Evolutionary conservation across 1,140 invertebrate genomes (phyloP).

Genomic region (Tetragonula clypearis): DNA sequence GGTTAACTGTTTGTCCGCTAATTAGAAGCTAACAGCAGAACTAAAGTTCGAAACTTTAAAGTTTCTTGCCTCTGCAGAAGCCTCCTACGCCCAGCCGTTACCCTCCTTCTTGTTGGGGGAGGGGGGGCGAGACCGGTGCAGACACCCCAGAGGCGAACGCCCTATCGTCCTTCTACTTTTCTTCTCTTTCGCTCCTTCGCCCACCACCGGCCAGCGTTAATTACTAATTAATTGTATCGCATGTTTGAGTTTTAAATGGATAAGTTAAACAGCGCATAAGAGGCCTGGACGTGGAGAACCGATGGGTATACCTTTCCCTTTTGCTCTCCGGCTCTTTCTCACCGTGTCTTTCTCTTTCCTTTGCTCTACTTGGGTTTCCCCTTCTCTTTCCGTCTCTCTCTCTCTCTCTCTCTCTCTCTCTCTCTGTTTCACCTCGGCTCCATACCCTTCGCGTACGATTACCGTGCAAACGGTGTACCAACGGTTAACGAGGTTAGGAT

Average conservation of each 20-base stretch:
- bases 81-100: constrained; percentile 64
- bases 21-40: constrained; percentile 81
- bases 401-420: too few relatives aligned
- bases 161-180: constrained; percentile 47
- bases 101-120: constrained; percentile 25
- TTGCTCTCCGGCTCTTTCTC: constrained; percentile 50
- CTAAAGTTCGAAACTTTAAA: constrained; percentile 80
- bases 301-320: constrained; percentile 45
- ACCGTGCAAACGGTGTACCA: constrained; percentile 72
- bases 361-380: constrained; percentile 27
- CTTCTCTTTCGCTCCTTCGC: constrained; percentile 39
- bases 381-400: constrained; percentile 49
- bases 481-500: constrained; percentile 76
- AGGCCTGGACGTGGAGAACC: constrained; percentile 64
- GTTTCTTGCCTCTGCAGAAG: constrained; percentile 76
- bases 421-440: neutral
- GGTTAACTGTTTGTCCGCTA: constrained; percentile 80
- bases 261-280: constrained; percentile 78
- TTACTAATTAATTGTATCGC: constrained; percentile 81
- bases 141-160: constrained; percentile 57
- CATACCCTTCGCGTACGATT: constrained; percentile 65
- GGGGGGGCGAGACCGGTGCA: constrained; percentile 30
- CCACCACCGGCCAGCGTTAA: constrained; percentile 74
- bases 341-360: constrained; percentile 47
- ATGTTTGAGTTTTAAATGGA: constrained; percentile 80